A percentile compares a stretch with the other conserved stretches of the same genome.
Evolutionary conservation across 2,113 vertebrate genomes (phyloP).

Genomic region (Antennarius striatus): DNA sequence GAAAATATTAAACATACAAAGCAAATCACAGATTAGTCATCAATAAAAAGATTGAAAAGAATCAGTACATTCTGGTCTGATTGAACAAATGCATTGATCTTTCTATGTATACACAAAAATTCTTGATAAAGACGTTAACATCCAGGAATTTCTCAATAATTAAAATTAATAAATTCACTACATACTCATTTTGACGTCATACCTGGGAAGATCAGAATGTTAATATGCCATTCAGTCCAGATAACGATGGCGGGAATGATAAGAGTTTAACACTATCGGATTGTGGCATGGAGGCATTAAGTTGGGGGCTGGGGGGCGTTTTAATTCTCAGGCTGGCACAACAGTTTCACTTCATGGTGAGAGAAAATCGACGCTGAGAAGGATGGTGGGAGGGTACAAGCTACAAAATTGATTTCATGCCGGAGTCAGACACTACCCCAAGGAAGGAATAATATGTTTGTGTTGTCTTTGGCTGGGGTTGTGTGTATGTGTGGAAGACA

Average conservation of each 20-base stretch:
- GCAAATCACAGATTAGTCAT: too few species aligned
- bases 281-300: slow-evolving; percentile 51
- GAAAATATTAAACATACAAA: too few species aligned
- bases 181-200: too few species aligned
- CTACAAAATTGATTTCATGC: slow-evolving; percentile 78
- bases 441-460: slow-evolving; percentile 59
- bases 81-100: too few species aligned
- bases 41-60: too few species aligned
- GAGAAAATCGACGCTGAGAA: slow-evolving; percentile 63
- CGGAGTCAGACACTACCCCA: slow-evolving; percentile 70
- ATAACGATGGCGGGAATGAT: neutral
- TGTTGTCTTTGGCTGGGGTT: slow-evolving; percentile 34
- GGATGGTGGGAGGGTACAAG: slow-evolving; percentile 58
- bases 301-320: slow-evolving; percentile 8
- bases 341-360: slow-evolving; percentile 69
- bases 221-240: slow-evolving; percentile 1
- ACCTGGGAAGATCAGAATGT: neutral
- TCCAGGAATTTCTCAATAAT: too few species aligned
- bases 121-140: too few species aligned
- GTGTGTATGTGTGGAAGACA: slow-evolving; percentile 29
- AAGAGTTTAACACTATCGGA: slow-evolving; percentile 29
- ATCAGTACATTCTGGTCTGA: too few species aligned
- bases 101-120: too few species aligned
- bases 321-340: slow-evolving; percentile 66
- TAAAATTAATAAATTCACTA: too few species aligned